These are phyloP conservation scores for Strix uralensis DNA, from an alignment of 2,113 vertebrate species.

Conservation along the genomic window DNA sequence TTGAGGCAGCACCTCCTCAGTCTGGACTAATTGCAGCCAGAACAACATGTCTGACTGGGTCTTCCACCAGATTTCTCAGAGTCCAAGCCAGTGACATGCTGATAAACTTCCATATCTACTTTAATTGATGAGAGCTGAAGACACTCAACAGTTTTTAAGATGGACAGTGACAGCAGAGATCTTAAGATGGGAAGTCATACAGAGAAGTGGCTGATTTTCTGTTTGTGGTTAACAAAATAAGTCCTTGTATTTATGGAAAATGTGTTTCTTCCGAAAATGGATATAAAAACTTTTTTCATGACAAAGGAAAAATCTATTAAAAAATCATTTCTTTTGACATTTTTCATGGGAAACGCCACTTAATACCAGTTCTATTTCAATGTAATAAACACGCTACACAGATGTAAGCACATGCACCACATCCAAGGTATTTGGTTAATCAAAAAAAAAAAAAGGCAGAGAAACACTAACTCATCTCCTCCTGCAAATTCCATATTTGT, in stretches of 20 bases:
- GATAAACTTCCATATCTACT: not conserved
- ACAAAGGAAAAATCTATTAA: not conserved
- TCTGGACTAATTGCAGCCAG: not conserved
- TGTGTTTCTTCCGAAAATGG: not conserved
- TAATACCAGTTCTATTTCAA: not conserved
- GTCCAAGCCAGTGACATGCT: not conserved
- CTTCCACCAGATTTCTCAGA: not conserved
- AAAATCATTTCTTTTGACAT: not conserved
- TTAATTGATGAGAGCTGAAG: not conserved
- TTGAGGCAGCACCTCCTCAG: not conserved
- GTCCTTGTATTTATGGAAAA: not conserved
- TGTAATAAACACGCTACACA: not conserved
- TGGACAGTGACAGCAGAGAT: not conserved
- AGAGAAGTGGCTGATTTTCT: not conserved
- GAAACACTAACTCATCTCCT: not conserved
- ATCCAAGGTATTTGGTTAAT: not conserved
- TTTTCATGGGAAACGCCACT: not conserved
- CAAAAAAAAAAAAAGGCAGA: not conserved
- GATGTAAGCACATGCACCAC: not conserved
- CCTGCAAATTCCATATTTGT: not conserved
- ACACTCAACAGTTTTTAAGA: not conserved
- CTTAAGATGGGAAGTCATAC: not conserved
- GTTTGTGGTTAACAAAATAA: not conserved
- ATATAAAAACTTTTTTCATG: not conserved
- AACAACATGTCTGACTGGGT: not conserved